Evolutionary conservation across 2,113 vertebrate genomes (phyloP).

Genomic region (Clarias macrocephalus): DNA sequence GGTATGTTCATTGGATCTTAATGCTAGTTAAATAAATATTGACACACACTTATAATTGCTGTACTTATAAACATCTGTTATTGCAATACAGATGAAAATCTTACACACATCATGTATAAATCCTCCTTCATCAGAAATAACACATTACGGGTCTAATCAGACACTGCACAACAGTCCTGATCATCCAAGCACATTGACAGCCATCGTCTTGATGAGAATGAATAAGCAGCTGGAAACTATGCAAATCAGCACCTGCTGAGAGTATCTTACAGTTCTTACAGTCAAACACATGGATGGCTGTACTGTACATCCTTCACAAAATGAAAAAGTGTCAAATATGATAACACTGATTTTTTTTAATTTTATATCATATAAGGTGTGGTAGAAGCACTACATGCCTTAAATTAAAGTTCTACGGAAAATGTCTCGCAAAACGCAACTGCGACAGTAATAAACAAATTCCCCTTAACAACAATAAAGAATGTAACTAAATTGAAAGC

Average conservation of each 20-base stretch:
- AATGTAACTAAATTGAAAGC: not conserved
- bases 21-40: not conserved
- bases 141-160: not conserved
- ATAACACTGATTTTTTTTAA: too few species aligned
- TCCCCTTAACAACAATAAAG: not conserved
- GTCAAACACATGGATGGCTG: conserved; percentile 8
- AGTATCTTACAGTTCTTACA: conserved; percentile 10
- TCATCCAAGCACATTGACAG: conserved; percentile 19
- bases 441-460: not conserved
- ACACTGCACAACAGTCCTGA: not conserved
- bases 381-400: not conserved
- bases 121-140: not conserved
- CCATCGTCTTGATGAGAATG: conserved; percentile 22
- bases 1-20: not conserved
- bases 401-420: not conserved
- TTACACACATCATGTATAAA: not conserved
- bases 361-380: not conserved
- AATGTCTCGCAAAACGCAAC: not conserved
- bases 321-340: not conserved
- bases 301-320: conserved; percentile 2
- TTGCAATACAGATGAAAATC: not conserved
- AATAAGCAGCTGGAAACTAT: conserved; percentile 22
- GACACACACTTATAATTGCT: not conserved
- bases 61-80: not conserved
- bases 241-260: conserved; percentile 39